These are phyloP conservation scores for Miniopterus natalensis DNA, from an alignment of 2,113 vertebrate species.

Conservation along the genomic window DNA sequence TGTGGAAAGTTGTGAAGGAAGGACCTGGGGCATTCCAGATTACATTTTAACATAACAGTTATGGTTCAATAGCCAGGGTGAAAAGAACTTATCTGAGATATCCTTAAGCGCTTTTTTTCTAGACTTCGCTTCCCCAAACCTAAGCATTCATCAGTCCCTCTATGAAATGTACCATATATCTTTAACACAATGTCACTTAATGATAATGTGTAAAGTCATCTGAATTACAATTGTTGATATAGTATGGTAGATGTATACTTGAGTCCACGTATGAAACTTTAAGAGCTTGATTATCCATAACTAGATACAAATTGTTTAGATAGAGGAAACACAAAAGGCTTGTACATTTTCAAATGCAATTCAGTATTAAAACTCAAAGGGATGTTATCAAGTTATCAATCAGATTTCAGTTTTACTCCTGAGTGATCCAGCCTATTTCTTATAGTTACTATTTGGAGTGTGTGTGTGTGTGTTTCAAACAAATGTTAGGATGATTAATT, in stretches of 20 bases:
- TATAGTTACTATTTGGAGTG: neutral
- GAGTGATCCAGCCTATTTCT: neutral
- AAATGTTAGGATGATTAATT: neutral
- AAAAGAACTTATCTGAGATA: neutral
- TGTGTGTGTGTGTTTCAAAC: neutral
- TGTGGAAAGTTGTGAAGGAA: slow-evolving; percentile 17
- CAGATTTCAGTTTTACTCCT: neutral
- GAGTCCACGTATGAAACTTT: neutral
- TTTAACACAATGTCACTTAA: neutral
- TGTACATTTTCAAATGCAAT: neutral
- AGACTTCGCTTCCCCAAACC: neutral
- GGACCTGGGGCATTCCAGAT: neutral
- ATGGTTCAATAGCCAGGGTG: neutral
- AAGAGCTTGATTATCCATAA: neutral
- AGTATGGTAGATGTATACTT: neutral
- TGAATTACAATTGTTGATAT: neutral
- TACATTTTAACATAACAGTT: neutral
- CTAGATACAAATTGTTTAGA: neutral
- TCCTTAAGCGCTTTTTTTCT: neutral
- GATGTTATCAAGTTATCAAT: neutral
- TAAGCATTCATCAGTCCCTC: neutral
- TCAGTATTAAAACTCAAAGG: neutral
- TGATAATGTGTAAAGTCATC: neutral
- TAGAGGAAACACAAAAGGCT: neutral
- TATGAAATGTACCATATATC: neutral